These are phyloP conservation scores for Aphis craccivora DNA, from an alignment of 1,140 invertebrate species.

Conservation along the genomic window DNA sequence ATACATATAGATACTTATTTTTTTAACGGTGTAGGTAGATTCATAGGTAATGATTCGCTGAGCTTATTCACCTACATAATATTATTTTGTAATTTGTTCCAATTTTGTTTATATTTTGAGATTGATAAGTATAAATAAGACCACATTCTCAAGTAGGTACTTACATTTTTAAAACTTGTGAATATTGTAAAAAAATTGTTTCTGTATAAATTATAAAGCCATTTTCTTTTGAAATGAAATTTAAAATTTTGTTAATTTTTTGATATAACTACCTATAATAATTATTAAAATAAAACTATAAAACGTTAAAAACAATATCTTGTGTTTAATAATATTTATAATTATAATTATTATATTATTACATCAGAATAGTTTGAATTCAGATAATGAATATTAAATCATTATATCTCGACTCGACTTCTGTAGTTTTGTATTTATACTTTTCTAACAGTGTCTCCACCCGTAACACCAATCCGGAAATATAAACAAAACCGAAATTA, in stretches of 20 bases:
- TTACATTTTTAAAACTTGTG: not conserved
- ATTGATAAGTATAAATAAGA: not conserved
- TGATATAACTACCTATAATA: not conserved
- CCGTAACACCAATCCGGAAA: not conserved
- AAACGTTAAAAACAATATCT: not conserved
- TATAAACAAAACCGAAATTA: not conserved
- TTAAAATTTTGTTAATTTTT: too few relatives aligned
- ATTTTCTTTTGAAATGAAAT: too few relatives aligned
- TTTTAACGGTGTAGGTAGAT: too few relatives aligned
- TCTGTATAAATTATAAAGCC: too few relatives aligned
- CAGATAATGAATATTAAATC: not conserved
- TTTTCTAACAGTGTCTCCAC: not conserved
- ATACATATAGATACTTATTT: too few relatives aligned
- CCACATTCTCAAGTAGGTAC: not conserved
- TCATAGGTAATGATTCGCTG: too few relatives aligned
- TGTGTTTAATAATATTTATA: not conserved
- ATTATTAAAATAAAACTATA: not conserved
- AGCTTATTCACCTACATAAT: too few relatives aligned
- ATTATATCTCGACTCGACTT: not conserved
- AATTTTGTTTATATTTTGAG: too few relatives aligned
- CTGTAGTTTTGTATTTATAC: not conserved
- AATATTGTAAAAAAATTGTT: too few relatives aligned
- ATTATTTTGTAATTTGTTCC: too few relatives aligned
- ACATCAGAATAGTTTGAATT: not conserved
- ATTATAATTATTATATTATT: not conserved